Conservation (phyloP, 2,113 vertebrate genomes). For the Scophthalmus maximus region DNA sequence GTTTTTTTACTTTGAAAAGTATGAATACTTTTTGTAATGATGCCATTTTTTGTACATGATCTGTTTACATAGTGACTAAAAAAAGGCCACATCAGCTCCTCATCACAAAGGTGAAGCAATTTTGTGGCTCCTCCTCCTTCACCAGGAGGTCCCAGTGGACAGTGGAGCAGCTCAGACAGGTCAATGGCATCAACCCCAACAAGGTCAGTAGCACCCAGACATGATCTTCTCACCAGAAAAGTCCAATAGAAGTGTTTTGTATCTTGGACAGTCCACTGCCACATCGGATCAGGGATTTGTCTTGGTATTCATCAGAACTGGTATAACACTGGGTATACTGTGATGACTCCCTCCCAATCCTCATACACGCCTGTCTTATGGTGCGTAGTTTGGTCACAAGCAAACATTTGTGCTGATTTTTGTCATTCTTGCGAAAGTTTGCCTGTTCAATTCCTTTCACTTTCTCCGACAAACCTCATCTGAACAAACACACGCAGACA, state of each 20-base stretch:
- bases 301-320: neutral
- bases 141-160: slow-evolving; percentile 91
- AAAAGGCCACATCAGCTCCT: slow-evolving; percentile 89
- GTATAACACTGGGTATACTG: neutral
- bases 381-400: too few species aligned
- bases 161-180: slow-evolving; percentile 91
- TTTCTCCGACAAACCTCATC: too few species aligned
- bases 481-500: too few species aligned
- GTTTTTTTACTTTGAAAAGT: too few species aligned
- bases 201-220: slow-evolving; percentile 81
- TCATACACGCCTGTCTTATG: too few species aligned
- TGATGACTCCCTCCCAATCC: too few species aligned
- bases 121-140: slow-evolving; percentile 86
- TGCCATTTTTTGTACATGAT: neutral
- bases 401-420: too few species aligned
- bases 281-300: neutral
- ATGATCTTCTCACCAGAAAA: neutral
- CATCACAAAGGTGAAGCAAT: slow-evolving; percentile 94
- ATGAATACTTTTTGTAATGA: too few species aligned
- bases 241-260: neutral
- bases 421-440: too few species aligned
- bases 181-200: slow-evolving; percentile 92
- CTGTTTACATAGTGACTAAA: slow-evolving; percentile 85
- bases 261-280: neutral
- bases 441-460: too few species aligned